Evolutionary conservation across 2,888 invertebrate genomes (phyloP), one percentile per base, ranked within the genome.

Genomic region (Orthonychiurus folsomi): DNA sequence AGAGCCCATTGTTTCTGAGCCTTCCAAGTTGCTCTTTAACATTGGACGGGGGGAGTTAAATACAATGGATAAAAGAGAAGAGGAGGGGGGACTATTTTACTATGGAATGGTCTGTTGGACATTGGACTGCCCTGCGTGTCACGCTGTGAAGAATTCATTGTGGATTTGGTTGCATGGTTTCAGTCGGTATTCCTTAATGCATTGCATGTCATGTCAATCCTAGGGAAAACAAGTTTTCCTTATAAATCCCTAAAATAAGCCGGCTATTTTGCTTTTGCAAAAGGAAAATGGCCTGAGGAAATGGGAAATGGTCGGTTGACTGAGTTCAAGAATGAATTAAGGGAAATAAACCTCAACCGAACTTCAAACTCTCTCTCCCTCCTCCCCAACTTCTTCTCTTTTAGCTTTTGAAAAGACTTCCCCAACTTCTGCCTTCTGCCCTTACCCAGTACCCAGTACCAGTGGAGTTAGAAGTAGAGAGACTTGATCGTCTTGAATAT

Each of bases 231-330:
- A 37, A 37, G 37, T 37, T 37, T 37, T 37, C 37, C 37, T 37
- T 37, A 37, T 37, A 37, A 37, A 37, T 37, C 37, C 37, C 37
- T 5, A 37, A 37, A 37, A 37, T 37, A 37, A 37, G 37, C 37
- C 15, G 37, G 37, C 37, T 37, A 37, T 37, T 37, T 37, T 37
- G 15, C 37, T 37, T 37, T 37, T 37, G 37, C 37, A 37, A 37
- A 37, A 37, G 37, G 9, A 37, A 37, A 37, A 37, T 37, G 37
- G 37, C 37, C 37, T 37, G 15, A 37, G 37, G 37, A 37, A 37
- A 37, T 37, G 37, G 37, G 37, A 37, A 37, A 37, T 37, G 37
- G 37, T 37, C 37, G 37, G 37, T 37, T 37, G 37, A 37, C 37
- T 37, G 37, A 37, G 37, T 37, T 37, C 37, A 37, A 37, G 37